A percentile compares a stretch with the other conserved stretches of the same genome.
These are phyloP conservation scores for Ooceraea biroi DNA, from an alignment of 1,140 invertebrate species.

Conservation along the genomic window DNA sequence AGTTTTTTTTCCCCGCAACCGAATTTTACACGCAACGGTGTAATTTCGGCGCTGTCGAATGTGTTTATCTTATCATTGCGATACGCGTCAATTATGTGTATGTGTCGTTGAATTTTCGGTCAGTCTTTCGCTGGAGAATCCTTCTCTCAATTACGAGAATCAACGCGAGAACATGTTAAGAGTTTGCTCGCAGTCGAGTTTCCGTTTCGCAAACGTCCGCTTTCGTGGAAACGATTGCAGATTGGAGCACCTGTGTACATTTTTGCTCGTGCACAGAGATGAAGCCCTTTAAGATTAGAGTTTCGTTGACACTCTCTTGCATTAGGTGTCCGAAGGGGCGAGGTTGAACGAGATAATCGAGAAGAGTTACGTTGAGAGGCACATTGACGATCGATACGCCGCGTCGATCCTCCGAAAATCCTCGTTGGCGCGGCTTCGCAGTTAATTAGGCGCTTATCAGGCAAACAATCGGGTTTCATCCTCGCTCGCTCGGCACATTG, in stretches of 20 bases:
- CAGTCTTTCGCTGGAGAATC: too few species aligned
- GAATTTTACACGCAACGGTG: too few species aligned
- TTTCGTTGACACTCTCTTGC: conserved; percentile 54
- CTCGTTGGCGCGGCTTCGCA: background rate
- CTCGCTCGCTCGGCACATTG: conserved; percentile 63
- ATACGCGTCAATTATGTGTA: too few species aligned
- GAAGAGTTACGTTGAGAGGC: background rate
- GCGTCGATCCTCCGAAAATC: background rate
- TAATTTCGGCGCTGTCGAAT: too few species aligned
- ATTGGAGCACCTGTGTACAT: conserved; percentile 58
- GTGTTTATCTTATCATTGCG: too few species aligned
- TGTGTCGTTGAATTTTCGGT: too few species aligned
- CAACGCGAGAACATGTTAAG: background rate
- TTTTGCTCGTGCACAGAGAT: conserved; percentile 69
- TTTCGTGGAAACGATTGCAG: conserved; percentile 33
- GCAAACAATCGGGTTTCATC: conserved; percentile 58
- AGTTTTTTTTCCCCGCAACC: too few species aligned
- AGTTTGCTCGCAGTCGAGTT: background rate
- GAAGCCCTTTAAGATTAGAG: conserved; percentile 38
- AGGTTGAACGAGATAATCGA: conserved; percentile 48
- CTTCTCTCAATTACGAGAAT: background rate
- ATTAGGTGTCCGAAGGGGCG: conserved; percentile 56
- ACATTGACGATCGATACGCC: background rate
- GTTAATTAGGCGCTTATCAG: conserved; percentile 31
- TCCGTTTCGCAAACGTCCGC: background rate